phyloP scores from a whole-genome alignment of 1,140 invertebrate species.

The Eupeodes corollae region DNA sequence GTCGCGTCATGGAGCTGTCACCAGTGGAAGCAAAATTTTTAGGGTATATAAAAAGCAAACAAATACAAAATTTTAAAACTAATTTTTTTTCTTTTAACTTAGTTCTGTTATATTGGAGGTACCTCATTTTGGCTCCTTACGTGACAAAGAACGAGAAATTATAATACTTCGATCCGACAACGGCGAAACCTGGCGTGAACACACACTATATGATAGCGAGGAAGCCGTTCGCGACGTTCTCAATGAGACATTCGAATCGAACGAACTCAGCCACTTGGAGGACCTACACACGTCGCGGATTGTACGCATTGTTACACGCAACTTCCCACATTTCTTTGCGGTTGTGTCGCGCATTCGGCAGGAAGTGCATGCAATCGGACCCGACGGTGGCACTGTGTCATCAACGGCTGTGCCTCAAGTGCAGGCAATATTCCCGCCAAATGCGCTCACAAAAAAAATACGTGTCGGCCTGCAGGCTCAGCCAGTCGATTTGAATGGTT shows the following conservation, averaged over 20 bases:
- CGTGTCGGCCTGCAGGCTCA: slow-evolving; percentile 99
- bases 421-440: slow-evolving; percentile 95
- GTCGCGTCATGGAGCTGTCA: slow-evolving; percentile 91
- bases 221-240: slow-evolving; percentile 89
- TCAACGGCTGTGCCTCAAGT: slow-evolving; percentile 96
- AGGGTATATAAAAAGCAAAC: slow-evolving; percentile 41
- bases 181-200: slow-evolving; percentile 96
- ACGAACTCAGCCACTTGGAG: slow-evolving; percentile 76
- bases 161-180: slow-evolving; percentile 94
- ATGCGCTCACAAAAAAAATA: slow-evolving; percentile 97
- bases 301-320: slow-evolving; percentile 88
- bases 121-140: slow-evolving; percentile 93
- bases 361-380: slow-evolving; percentile 95
- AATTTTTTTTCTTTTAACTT: neutral
- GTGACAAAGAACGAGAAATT: slow-evolving; percentile 93
- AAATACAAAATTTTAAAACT: neutral
- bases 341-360: slow-evolving; percentile 95
- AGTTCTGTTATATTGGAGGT: slow-evolving; percentile 93
- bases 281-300: slow-evolving; percentile 76
- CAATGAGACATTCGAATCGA: slow-evolving; percentile 81
- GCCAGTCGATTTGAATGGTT: slow-evolving; percentile 88
- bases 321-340: slow-evolving; percentile 98
- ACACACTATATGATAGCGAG: slow-evolving; percentile 88
- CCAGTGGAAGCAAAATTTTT: slow-evolving; percentile 95
- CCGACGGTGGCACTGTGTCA: slow-evolving; percentile 94